Evolutionary conservation across 1,140 invertebrate species (phyloP), one percentile per base, ranked within the genome.

Genomic region (Lasioglossum albipes): DNA sequence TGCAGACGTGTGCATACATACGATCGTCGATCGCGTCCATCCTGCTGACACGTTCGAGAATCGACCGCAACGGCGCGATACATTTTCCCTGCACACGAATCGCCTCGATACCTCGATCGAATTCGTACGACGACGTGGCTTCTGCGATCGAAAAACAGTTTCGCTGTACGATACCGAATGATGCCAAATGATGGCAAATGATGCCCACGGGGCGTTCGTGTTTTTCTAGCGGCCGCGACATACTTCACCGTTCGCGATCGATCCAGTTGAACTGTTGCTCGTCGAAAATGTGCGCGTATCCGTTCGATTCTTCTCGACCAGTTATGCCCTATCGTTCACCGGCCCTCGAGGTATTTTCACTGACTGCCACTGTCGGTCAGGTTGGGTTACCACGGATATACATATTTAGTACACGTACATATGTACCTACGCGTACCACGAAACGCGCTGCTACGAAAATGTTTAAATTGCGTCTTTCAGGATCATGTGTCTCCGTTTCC

Each of bases 1-100:
- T 74, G 79, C 72, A 68, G 68, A 80, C 72, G 78, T 66, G 57
- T 66, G 71, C 77, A 68, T 18, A 27, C 62, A 68, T 18, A 27
- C 62, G 75, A 77, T 77, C 75, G 13, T 52, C 75, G 42, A 72
- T 78, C 42, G 42, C 31, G 31, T 78, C 64, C 68, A 41, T 78
- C 57, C 68, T 72, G 67, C 41, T 78, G 27, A 71, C 68, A 41
- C n/a, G 42, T 64, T 71, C 52, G 9, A 54, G 52, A 59, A 59
- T 16, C n/a, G 65, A 22, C 20, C 0, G 27, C 16, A 18, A 0
- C 22, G 7, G 16, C 6, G 13, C 52, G 52, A n/a, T 59, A 42
- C 22, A 41, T 36, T 31, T 76, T 69, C 3, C 42, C 16, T 0
- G 16, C 13, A 18, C 22, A 18, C 31, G 41, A 78, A 41, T 54